Conservation (phyloP, 2,888 invertebrate genomes). For the Xestia c-nigrum region DNA sequence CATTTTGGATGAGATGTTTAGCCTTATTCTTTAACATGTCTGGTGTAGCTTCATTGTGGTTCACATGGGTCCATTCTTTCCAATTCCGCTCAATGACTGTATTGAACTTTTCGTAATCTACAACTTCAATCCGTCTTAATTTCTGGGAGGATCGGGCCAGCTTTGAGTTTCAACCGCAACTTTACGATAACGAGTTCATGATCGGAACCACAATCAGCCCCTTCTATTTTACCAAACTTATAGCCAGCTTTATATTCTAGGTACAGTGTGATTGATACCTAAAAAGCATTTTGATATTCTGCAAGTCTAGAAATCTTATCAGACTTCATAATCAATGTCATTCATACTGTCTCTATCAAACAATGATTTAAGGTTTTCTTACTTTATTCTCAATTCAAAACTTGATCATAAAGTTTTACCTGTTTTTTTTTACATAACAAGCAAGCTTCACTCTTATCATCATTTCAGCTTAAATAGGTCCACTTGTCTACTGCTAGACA, state of each 20-base stretch:
- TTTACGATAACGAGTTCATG: too few species aligned
- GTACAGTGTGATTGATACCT: neutral
- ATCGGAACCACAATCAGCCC: too few species aligned
- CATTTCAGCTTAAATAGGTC: neutral
- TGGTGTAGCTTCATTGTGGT: too few species aligned
- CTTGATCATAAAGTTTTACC: neutral
- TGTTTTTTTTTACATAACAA: neutral
- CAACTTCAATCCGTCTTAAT: too few species aligned
- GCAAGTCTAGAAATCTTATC: constrained; percentile 22
- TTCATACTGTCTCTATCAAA: constrained; percentile 4
- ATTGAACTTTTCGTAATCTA: too few species aligned
- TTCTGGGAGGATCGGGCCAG: too few species aligned
- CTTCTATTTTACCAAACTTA: too few species aligned
- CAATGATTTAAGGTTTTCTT: constrained; percentile 1
- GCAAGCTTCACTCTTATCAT: neutral
- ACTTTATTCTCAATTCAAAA: neutral
- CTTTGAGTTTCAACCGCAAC: too few species aligned
- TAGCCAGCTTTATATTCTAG: neutral
- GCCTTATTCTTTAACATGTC: too few species aligned
- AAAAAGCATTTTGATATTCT: constrained; percentile 3
- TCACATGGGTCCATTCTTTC: too few species aligned
- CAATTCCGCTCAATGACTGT: too few species aligned
- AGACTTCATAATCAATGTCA: constrained; percentile 29
- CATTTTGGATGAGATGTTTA: too few species aligned
- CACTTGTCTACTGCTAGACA: neutral